These are phyloP conservation scores for Trisateles emortualis DNA, from an alignment of 2,888 invertebrate species.

Conservation along the genomic window DNA sequence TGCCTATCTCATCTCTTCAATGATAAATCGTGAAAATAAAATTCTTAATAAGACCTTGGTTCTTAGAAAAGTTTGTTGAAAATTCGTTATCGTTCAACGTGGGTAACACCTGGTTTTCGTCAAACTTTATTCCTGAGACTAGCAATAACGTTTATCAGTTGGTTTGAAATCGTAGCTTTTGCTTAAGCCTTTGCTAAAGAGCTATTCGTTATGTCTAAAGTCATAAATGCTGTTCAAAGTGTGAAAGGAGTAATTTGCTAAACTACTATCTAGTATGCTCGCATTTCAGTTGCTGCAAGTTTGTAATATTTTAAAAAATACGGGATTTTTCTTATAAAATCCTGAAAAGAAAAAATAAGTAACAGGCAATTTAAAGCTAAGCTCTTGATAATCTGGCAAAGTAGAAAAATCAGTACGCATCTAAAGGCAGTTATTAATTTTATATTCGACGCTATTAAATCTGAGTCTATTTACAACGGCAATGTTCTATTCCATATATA, in stretches of 20 bases:
- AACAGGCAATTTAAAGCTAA: no score
- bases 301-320: no score
- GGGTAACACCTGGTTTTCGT: slow-evolving; percentile 34
- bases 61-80: slow-evolving; percentile 30
- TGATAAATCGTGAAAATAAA: slow-evolving; percentile 36
- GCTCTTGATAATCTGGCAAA: no score
- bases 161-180: not conserved
- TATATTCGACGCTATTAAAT: no score
- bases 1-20: slow-evolving; percentile 12
- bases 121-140: slow-evolving; percentile 24
- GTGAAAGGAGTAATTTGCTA: not conserved
- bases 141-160: slow-evolving; percentile 24
- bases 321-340: no score
- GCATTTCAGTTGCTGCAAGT: not conserved
- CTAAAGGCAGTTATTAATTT: no score
- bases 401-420: no score
- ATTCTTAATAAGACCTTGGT: slow-evolving; percentile 33
- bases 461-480: no score
- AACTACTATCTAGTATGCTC: not conserved
- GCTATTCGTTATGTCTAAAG: not conserved
- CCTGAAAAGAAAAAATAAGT: no score
- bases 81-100: slow-evolving; percentile 31
- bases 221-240: not conserved
- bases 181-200: not conserved
- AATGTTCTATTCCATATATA: no score